Conservation (phyloP, 2,113 vertebrate genomes). For the Pleuronectes platessa region DNA sequence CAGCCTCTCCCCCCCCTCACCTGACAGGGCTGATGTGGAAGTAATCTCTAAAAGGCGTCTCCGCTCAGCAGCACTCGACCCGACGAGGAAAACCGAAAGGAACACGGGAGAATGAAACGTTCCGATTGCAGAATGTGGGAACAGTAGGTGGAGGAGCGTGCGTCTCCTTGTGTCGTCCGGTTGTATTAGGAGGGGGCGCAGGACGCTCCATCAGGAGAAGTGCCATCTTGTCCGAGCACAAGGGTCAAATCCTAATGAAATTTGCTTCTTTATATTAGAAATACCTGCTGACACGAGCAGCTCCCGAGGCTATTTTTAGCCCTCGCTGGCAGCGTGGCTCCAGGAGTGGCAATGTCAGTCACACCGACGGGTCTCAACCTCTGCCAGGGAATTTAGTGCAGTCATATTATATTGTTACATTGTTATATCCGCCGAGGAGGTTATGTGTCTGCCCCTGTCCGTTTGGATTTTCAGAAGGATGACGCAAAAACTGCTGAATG, state of each 20-base stretch:
- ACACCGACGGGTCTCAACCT: background rate
- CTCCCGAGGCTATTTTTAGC: slow-evolving; percentile 27
- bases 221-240: slow-evolving; percentile 41
- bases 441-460: background rate
- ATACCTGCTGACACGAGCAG: slow-evolving; percentile 39
- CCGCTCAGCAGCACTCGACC: background rate
- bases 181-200: slow-evolving; percentile 11
- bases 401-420: background rate
- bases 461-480: too few relatives aligned
- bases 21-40: slow-evolving; percentile 37
- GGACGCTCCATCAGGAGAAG: slow-evolving; percentile 47
- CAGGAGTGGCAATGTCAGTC: slow-evolving; percentile 2
- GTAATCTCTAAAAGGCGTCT: slow-evolving; percentile 41
- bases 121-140: background rate
- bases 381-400: too few relatives aligned
- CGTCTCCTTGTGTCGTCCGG: background rate
- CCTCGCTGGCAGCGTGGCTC: background rate
- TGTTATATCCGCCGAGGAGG: background rate
- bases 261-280: slow-evolving; percentile 41
- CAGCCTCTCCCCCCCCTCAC: slow-evolving; percentile 8
- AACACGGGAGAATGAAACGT: background rate
- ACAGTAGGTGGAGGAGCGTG: background rate
- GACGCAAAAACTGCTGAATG: background rate
- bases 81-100: background rate
- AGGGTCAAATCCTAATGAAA: slow-evolving; percentile 52